A percentile compares a stretch with the other conserved stretches of the same genome.
These are phyloP conservation scores for Drosophila kuntzei DNA, from an alignment of 2,888 invertebrate species.

Conservation along the genomic window DNA sequence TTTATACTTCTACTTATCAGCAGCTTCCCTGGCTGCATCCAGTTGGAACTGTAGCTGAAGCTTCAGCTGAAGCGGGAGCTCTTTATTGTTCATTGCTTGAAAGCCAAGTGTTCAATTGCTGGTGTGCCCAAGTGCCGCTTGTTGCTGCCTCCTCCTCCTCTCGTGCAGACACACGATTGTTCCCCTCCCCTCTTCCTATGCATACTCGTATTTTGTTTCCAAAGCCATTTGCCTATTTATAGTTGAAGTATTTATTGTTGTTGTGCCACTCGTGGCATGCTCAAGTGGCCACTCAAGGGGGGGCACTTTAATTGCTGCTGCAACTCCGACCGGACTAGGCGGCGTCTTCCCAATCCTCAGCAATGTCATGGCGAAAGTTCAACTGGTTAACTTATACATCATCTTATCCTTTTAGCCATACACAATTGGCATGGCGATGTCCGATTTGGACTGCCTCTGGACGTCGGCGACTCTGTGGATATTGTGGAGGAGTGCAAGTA, in stretches of 20 bases:
- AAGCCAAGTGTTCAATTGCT: conserved; percentile 63
- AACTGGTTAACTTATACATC: conserved; percentile 61
- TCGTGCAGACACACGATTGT: conserved; percentile 8
- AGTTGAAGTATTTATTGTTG: conserved; percentile 82
- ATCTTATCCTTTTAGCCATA: conserved; percentile 88
- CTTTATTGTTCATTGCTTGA: conserved; percentile 57
- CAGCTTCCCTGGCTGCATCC: conserved; percentile 47
- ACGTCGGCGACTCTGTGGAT: conserved; percentile 96
- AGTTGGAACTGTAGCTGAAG: conserved; percentile 33
- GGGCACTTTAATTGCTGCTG: conserved; percentile 70
- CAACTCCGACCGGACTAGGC: conserved; percentile 2
- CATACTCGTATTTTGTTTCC: conserved; percentile 60
- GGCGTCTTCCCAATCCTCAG: conserved; percentile 13
- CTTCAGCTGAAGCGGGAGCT: conserved; percentile 27
- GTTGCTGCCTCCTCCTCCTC: conserved; percentile 8
- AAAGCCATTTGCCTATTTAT: conserved; percentile 80
- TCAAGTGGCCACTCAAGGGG: conserved; percentile 76
- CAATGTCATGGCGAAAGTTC: conserved; percentile 72
- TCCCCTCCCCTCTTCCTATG: conserved; percentile 26
- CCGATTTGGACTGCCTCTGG: conserved; percentile 91
- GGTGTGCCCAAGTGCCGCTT: conserved; percentile 57
- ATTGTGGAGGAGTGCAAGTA: conserved; percentile 93
- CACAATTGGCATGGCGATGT: conserved; percentile 95
- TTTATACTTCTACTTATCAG: conserved; percentile 57
- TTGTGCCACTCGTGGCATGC: conserved; percentile 74